Evolutionary conservation across 2,888 invertebrate species (phyloP).

Genomic region (Sepioteuthis lessoniana): DNA sequence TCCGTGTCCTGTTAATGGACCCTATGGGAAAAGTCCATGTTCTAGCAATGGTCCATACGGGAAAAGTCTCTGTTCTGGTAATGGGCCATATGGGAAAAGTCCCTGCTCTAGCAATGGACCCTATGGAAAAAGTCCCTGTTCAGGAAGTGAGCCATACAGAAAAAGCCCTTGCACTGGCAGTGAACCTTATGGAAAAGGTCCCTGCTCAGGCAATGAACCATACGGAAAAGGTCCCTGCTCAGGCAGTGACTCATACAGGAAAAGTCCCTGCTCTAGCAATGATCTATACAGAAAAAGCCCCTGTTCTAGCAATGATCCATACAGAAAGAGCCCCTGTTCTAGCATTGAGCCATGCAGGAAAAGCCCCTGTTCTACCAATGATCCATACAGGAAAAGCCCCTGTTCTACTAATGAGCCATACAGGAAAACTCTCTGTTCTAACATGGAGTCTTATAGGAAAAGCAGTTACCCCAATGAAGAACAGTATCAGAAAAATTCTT

Average conservation of each 20-base stretch:
- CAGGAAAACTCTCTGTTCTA: neutral
- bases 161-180: neutral
- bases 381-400: neutral
- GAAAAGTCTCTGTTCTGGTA: neutral
- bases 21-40: neutral
- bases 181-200: neutral
- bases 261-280: neutral
- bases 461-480: conserved; percentile 10
- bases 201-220: neutral
- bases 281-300: neutral
- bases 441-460: neutral
- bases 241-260: neutral
- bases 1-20: too few relatives aligned
- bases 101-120: neutral
- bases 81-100: neutral
- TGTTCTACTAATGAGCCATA: neutral
- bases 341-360: neutral
- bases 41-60: neutral
- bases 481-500: neutral
- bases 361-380: neutral
- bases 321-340: neutral
- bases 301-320: neutral
- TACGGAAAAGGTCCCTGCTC: neutral
- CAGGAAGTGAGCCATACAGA: neutral
- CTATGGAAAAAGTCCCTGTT: neutral